Conservation (phyloP, 2,113 vertebrate genomes). For the Syngnathus scovelli region DNA sequence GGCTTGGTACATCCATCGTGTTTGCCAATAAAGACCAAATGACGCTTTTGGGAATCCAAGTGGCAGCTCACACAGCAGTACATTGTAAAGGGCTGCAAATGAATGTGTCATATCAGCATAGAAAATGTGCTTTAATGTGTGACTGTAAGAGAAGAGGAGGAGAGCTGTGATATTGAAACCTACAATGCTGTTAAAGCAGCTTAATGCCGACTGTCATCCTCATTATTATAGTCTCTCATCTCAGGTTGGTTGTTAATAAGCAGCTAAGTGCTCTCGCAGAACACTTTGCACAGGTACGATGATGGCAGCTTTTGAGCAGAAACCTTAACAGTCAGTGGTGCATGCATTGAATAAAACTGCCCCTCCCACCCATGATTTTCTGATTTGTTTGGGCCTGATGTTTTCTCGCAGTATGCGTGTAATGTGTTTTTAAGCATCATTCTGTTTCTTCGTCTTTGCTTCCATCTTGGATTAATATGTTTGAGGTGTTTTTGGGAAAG, state of each 20-base stretch:
- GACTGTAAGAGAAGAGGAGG: conserved; percentile 24
- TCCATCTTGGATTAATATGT: conserved; percentile 31
- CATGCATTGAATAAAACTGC: conserved; percentile 9
- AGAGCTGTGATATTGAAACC: conserved; percentile 27
- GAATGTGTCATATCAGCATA: conserved; percentile 23
- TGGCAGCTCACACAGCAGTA: conserved; percentile 29
- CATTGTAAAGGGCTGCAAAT: conserved; percentile 36
- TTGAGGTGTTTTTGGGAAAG: conserved; percentile 39
- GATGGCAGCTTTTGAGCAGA: conserved; percentile 22
- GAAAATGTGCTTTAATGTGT: conserved; percentile 38
- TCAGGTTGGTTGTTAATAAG: conserved; percentile 49
- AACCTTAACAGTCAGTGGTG: conserved; percentile 15
- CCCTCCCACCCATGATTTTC: conserved; percentile 3
- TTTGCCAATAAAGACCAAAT: conserved; percentile 32
- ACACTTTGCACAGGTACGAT: conserved; percentile 47
- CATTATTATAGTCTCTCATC: conserved; percentile 53
- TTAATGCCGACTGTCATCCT: conserved; percentile 50
- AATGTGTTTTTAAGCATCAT: conserved; percentile 32
- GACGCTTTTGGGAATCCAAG: conserved; percentile 38
- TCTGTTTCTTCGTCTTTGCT: conserved; percentile 34
- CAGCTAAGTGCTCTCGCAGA: conserved; percentile 47
- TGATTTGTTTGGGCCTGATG: conserved; percentile 29
- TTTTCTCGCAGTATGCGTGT: conserved; percentile 20
- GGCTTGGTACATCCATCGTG: conserved; percentile 47
- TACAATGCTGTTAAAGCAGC: conserved; percentile 48